Evolutionary conservation across 2,113 vertebrate species (phyloP), one percentile per base, ranked within the genome.

Genomic region (Hippopotamus amphibius): DNA sequence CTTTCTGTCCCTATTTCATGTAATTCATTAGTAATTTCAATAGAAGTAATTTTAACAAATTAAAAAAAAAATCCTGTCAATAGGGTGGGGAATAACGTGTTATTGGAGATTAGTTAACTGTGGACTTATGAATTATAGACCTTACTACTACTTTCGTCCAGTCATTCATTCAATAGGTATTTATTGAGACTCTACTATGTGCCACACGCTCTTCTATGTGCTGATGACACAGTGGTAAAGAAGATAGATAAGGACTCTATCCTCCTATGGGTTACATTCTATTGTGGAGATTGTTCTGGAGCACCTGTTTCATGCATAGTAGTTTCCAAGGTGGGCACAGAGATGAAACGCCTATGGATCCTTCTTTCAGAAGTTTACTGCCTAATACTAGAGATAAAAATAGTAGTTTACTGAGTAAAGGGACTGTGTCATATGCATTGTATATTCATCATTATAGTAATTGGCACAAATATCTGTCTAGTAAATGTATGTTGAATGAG

Each of bases 1-100:
- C 26, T 53, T 79, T 57, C 4, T 28, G 84, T 90, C 81, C 6
- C 86, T 87, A 76, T 69, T 94, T 92, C 15, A 81, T 87, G 74
- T 66, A 93, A 43, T 71, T 86, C 48, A 33, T 5, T 28, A 88
- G 77, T 81, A 95, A 90, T 96, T 97, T 93, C 16, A 68, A 55
- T 24, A 85, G 21, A 96, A 84, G 33, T 19, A 77, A 69, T 93
- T 84, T 88, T 61, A 94, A 69, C 30, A 79, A 48, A 46, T 13
- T 28, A 68, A 77, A 19, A 57, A 59, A 84, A 69, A 3, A 82
- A 59, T 72, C 33, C 43, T 53, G 3, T 37, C 41, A 89, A 7
- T 66, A 77, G 61, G 0, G 1, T 89, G 19, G 4, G 9, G 28
- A 41, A 95, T 37, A 90, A 55, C 5, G 3, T 22, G 7, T 63